Evolutionary conservation across 2,797 vertebrate genomes (phyloP), one percentile per base, ranked within the genome.

Genomic region (Netta rufina): DNA sequence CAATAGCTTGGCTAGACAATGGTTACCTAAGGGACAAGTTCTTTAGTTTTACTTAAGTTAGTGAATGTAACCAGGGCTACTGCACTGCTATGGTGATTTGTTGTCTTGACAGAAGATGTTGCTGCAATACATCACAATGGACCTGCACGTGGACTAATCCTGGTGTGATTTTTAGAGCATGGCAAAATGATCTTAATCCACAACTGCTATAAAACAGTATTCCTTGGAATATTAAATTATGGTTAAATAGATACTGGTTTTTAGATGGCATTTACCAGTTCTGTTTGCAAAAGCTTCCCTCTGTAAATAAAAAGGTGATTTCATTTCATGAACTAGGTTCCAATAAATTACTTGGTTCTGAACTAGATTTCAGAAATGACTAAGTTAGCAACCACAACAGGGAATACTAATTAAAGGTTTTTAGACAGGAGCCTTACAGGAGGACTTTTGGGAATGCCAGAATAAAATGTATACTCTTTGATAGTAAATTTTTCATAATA

Each of bases 81-180:
- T 43, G 60, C 64, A 87, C 92, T 95, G 96, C 96, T 91, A 22
- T 95, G 87, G 95, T 78, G 94, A 97, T 92, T 85, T 95, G 76
- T 62, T 95, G 84, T 94, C 91, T 74, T 89, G 96, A 96, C 95
- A 97, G 91, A 95, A 76, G 65, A 57, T 61, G 92, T 81, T 93
- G 90, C 92, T 82, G 85, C 90, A 85, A 13, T 85, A 45, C 64
- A 39, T 88, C 84, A 93, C 94, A 92, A 85, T n/a, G 62, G 39
- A 60, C 90, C 58, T 78, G 76, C 60, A 67, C 54, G 67, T 24
- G 6, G 61, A 71, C 84, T 95, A 45, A 72, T 45, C 96, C 92
- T 74, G 61, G 81, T 56, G 61, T 58, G n/a, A 16, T 80, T 70
- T 92, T 79, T 82, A 12, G 32, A 87, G 58, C 27, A 19, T 78